A percentile compares a stretch with the other conserved stretches of the same genome.
phyloP scores from a whole-genome alignment of 2,797 vertebrate genomes.

The Xenentodon cancila region DNA sequence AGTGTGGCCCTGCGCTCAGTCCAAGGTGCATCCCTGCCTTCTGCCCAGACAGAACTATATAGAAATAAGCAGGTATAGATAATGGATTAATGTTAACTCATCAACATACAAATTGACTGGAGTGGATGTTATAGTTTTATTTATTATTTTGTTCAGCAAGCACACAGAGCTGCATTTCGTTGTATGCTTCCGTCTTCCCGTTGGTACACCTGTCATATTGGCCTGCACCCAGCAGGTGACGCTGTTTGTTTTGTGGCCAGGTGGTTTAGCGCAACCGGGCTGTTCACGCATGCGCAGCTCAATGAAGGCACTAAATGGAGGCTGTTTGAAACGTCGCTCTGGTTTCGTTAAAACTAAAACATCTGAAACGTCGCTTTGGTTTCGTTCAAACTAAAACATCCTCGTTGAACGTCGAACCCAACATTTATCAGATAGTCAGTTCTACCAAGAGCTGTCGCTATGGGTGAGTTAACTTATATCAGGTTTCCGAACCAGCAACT shows the following conservation, averaged over 20 bases:
- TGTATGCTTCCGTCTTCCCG: too few species aligned
- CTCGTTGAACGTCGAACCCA: not conserved
- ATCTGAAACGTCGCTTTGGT: not conserved
- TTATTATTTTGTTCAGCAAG: too few species aligned
- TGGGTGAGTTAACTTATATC: conserved; percentile 60
- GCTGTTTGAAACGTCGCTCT: conserved; percentile 41
- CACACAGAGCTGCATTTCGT: too few species aligned
- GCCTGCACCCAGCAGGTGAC: conserved; percentile 32
- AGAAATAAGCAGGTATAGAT: too few species aligned
- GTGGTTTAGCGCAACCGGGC: not conserved
- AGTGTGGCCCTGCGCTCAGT: too few species aligned
- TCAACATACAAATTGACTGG: too few species aligned
- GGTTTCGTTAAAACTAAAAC: not conserved
- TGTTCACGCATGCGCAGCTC: conserved; percentile 27
- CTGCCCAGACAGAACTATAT: too few species aligned
- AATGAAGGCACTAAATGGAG: conserved; percentile 1
- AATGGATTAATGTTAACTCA: too few species aligned
- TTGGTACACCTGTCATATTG: not conserved
- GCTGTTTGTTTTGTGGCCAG: accelerated
- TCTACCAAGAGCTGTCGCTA: conserved; percentile 14
- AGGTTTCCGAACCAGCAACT: not conserved
- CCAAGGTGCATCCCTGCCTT: too few species aligned
- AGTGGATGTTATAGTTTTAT: too few species aligned
- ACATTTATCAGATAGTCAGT: not conserved
- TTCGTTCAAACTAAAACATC: not conserved